Conservation (phyloP, 1,140 invertebrate species). For the Plectrocnemia conspersa region DNA sequence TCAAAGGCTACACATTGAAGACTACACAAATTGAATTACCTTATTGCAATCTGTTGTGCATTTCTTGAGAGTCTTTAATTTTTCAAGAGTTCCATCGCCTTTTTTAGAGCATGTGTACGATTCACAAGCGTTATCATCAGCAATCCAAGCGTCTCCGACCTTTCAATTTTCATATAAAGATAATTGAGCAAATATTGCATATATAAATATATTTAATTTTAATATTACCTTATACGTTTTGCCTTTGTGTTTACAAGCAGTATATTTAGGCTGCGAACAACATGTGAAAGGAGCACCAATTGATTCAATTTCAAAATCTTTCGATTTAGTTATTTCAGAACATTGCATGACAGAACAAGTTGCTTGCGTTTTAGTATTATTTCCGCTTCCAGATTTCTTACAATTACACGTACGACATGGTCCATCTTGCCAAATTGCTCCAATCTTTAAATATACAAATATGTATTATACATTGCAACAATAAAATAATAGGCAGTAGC, state of each 20-base stretch:
- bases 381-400: constrained; percentile 37
- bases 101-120: constrained; percentile 50
- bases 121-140: constrained; percentile 52
- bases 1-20: constrained; percentile 1
- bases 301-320: constrained; percentile 54
- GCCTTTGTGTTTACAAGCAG: constrained; percentile 57
- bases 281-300: constrained; percentile 53
- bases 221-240: constrained; percentile 49
- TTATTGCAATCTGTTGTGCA: constrained; percentile 40
- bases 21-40: constrained; percentile 10
- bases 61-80: constrained; percentile 42
- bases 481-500: neutral
- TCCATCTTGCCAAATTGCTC: constrained; percentile 63
- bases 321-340: constrained; percentile 40
- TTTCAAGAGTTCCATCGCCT: constrained; percentile 44
- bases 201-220: constrained; percentile 24
- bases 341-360: constrained; percentile 49
- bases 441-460: constrained; percentile 39
- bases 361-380: constrained; percentile 29
- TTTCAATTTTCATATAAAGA: constrained; percentile 1
- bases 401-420: constrained; percentile 63
- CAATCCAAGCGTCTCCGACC: constrained; percentile 35
- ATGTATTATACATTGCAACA: constrained; percentile 4
- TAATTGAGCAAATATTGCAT: neutral
- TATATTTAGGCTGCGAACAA: constrained; percentile 55